A percentile compares a stretch with the other conserved stretches of the same genome.
These are phyloP conservation scores for Neopipo cinnamomea DNA, from an alignment of 2,113 vertebrate species.

Conservation along the genomic window DNA sequence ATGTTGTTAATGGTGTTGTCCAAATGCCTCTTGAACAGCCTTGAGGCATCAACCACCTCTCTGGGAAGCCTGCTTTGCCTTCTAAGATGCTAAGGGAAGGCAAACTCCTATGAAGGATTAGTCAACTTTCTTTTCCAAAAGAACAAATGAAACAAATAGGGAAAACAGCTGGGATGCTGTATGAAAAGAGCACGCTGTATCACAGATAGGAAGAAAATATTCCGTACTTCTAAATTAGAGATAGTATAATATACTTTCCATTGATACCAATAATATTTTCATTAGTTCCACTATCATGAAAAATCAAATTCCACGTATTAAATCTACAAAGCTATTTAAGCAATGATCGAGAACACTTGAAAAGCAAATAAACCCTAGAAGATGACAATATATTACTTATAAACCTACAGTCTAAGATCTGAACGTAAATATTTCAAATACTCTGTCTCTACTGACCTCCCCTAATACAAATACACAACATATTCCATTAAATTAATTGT, in stretches of 20 bases:
- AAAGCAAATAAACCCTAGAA: background rate
- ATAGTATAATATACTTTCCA: background rate
- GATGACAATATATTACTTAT: background rate
- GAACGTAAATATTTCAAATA: background rate
- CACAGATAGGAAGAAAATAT: background rate
- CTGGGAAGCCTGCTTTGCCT: background rate
- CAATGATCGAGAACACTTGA: background rate
- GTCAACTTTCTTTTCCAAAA: background rate
- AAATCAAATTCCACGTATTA: background rate
- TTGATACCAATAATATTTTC: background rate
- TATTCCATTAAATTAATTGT: background rate
- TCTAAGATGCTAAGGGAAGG: background rate
- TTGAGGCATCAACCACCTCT: background rate
- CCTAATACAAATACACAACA: background rate
- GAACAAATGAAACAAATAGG: background rate
- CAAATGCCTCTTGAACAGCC: background rate
- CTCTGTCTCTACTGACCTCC: background rate
- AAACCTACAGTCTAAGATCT: background rate
- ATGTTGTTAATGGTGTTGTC: background rate
- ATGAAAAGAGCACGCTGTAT: background rate
- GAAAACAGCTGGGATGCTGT: background rate
- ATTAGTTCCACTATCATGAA: background rate
- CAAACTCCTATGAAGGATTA: background rate
- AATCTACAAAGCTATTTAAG: background rate
- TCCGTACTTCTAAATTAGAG: background rate